These are phyloP conservation scores for Etheostoma nigrum DNA, from an alignment of 2,797 vertebrate species.

Conservation along the genomic window DNA sequence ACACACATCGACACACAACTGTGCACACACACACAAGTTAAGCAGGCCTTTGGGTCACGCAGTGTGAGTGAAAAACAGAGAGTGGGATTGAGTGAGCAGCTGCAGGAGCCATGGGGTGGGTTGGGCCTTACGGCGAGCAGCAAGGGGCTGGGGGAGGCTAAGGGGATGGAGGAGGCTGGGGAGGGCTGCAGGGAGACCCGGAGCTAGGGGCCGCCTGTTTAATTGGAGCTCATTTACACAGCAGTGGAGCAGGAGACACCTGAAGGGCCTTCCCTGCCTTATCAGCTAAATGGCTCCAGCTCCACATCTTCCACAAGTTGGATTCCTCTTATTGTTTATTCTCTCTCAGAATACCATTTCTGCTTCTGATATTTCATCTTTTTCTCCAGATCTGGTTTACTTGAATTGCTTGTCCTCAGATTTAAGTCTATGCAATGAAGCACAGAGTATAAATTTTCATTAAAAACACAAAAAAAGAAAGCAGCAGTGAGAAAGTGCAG, in stretches of 20 bases:
- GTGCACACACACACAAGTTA: constrained; percentile 59
- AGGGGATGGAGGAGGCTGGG: constrained; percentile 70
- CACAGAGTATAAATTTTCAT: neutral
- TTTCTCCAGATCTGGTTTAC: neutral
- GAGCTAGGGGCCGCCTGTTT: constrained; percentile 83
- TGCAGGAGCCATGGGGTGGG: constrained; percentile 83
- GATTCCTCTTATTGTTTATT: constrained; percentile 59
- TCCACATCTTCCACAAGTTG: constrained; percentile 55
- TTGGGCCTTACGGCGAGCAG: constrained; percentile 80
- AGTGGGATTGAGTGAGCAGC: constrained; percentile 80
- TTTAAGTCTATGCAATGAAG: neutral
- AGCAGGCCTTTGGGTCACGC: constrained; percentile 83
- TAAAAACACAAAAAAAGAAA: neutral
- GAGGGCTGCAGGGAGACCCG: constrained; percentile 74
- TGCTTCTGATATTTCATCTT: neutral
- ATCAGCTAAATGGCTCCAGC: constrained; percentile 79
- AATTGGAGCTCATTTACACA: constrained; percentile 89
- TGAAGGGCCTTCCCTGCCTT: constrained; percentile 82
- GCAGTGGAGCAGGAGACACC: constrained; percentile 84
- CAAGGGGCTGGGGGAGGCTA: constrained; percentile 73
- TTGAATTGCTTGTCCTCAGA: neutral
- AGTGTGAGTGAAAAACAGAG: constrained; percentile 81
- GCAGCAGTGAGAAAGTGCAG: neutral
- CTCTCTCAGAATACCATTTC: constrained; percentile 25
- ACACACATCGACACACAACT: constrained; percentile 59